Conservation (phyloP, 1,140 invertebrate genomes). For the Aplysia californica region DNA sequence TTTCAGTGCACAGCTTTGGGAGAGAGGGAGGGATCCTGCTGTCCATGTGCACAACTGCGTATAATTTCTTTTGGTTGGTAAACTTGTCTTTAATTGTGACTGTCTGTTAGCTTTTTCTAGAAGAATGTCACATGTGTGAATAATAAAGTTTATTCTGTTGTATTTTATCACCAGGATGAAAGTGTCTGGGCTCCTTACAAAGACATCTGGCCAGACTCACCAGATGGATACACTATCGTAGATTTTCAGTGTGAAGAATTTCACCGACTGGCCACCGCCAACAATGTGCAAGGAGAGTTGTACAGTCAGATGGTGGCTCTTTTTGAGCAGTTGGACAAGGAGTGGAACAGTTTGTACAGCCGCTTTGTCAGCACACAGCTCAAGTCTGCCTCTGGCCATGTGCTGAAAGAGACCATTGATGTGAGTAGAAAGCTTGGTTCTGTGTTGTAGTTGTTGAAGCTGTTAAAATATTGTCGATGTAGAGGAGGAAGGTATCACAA, state of each 20-base stretch:
- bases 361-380: constrained; percentile 35
- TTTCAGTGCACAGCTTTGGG: too few species aligned
- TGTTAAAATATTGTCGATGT: neutral
- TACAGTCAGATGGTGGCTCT: constrained; percentile 45
- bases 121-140: too few species aligned
- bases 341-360: constrained; percentile 45
- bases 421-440: neutral
- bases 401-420: constrained; percentile 22
- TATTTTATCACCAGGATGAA: constrained; percentile 42
- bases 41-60: too few species aligned
- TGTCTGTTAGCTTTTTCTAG: too few species aligned
- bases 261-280: constrained; percentile 31
- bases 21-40: too few species aligned
- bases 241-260: constrained; percentile 50
- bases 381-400: constrained; percentile 4
- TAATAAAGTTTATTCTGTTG: too few species aligned
- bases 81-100: too few species aligned
- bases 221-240: constrained; percentile 37
- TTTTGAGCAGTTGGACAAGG: constrained; percentile 44
- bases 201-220: constrained; percentile 32
- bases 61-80: too few species aligned
- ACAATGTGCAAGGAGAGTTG: constrained; percentile 1
- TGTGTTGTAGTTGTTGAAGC: neutral
- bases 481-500: too few species aligned
- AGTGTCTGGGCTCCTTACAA: constrained; percentile 41